Base-by-base conservation (phyloP, 2,113 vertebrate genomes). In the Probosciger aterrimus region DNA sequence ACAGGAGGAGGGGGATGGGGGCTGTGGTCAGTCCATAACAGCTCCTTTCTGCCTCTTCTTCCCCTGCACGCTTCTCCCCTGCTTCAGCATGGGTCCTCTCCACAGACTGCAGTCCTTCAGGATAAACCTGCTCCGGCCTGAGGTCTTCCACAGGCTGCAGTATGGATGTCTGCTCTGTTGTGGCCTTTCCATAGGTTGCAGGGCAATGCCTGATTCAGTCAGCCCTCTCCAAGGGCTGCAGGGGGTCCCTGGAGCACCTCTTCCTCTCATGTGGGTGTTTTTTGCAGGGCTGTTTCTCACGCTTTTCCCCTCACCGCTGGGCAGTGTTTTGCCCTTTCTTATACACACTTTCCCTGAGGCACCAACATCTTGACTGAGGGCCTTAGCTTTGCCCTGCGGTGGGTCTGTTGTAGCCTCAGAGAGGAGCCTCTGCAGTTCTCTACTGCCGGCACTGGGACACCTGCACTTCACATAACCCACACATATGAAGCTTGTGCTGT, bases 371-470 rank as follows among this genome's bases (percentile, higher is more conserved):
- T 30, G 37, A 9, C 28, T 59, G 57, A 35, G 28, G 70, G 43
- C 11, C 64, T 82, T 23, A 46, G 28, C 49, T 27, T 20, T 77
- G 33, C 64, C 11, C 14, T 44, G 24, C 0, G 1, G 23, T 60
- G 11, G 17, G 24, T 65, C 57, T 4, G 4, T 6, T 30, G 9
- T 55, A 57, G 31, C 33, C 30, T 57, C 13, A 12, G n/a, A 39
- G 67, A n/a, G 49, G 24, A 3, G 9, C 11, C 6, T 41, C 8
- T 6, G 25, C 53, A 75, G 30, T 8, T 8, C 24, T 8, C 5
- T 0, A 0, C 55, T 64, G 55, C 55, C 1, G 2, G 44, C 37
- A 28, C 16, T 16, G 24, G 47, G 7, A 17, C 44, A 74, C 27
- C 37, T 70, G 27, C 41, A 8, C 3, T 44, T 24, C 14, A 19